Evolutionary conservation across 2,888 invertebrate genomes (phyloP).

Genomic region (Neoascia interrupta): DNA sequence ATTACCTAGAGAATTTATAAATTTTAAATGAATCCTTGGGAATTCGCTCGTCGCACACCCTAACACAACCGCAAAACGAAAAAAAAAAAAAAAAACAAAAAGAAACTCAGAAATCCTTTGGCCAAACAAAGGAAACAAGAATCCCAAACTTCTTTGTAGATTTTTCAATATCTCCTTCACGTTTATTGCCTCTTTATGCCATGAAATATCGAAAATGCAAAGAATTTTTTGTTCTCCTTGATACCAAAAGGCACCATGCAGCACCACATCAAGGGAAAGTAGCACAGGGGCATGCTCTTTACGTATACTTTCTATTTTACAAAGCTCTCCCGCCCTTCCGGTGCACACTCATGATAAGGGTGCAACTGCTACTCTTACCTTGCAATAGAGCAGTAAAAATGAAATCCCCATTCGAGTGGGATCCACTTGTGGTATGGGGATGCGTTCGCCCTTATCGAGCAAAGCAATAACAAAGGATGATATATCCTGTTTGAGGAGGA

Average conservation of each 20-base stretch:
- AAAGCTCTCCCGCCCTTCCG: slow-evolving; percentile 24
- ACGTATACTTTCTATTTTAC: slow-evolving; percentile 16
- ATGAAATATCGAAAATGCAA: slow-evolving; percentile 31
- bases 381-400: background rate
- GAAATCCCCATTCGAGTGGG: background rate
- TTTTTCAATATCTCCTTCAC: slow-evolving; percentile 29
- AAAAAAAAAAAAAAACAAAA: no score
- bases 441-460: no score
- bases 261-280: slow-evolving; percentile 3
- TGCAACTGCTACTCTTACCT: slow-evolving; percentile 44
- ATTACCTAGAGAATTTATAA: slow-evolving; percentile 7
- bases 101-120: background rate
- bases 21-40: slow-evolving; percentile 24
- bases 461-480: slow-evolving; percentile 58
- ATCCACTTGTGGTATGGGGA: background rate
- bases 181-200: slow-evolving; percentile 25
- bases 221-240: slow-evolving; percentile 10
- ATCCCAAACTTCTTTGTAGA: slow-evolving; percentile 23
- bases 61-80: no score
- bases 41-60: background rate
- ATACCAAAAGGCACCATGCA: background rate
- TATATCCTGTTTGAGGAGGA: slow-evolving; percentile 50
- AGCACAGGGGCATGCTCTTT: slow-evolving; percentile 17
- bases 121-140: background rate
- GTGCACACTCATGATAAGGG: slow-evolving; percentile 21